These are phyloP conservation scores for Crotalus horridus DNA, from an alignment of 2,113 vertebrate species.

Conservation along the genomic window DNA sequence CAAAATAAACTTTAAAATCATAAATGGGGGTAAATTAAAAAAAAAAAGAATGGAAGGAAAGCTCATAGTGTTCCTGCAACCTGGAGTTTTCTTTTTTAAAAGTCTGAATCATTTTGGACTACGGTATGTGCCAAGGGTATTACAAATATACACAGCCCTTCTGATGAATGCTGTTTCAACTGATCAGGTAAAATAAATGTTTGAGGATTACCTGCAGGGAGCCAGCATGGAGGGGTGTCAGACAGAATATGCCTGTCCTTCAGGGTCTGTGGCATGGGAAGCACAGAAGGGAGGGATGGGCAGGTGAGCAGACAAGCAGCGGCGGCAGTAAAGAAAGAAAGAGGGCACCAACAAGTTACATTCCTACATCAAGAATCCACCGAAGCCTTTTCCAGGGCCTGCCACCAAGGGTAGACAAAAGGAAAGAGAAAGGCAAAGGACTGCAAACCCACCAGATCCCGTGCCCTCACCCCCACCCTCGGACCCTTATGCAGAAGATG, in stretches of 20 bases:
- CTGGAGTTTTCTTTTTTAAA: neutral
- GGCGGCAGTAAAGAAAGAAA: conserved; percentile 25
- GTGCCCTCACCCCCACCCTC: neutral
- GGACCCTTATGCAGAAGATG: neutral
- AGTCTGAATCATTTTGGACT: neutral
- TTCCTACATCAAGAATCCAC: conserved; percentile 35
- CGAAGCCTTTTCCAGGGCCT: conserved; percentile 18
- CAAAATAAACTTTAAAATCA: neutral
- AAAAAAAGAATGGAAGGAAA: conserved; percentile 22
- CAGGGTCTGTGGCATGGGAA: conserved; percentile 8
- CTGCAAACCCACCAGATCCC: neutral
- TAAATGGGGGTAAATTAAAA: neutral
- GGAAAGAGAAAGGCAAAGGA: neutral
- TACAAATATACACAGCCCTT: conserved; percentile 15
- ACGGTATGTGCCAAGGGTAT: neutral
- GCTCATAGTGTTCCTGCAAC: neutral
- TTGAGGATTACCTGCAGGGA: conserved; percentile 33
- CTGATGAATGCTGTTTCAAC: neutral
- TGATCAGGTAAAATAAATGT: neutral
- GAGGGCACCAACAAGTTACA: conserved; percentile 55
- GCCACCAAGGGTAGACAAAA: neutral
- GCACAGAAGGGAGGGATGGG: conserved; percentile 11
- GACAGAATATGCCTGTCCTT: conserved; percentile 40
- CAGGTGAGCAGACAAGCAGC: conserved; percentile 21
- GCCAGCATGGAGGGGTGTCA: conserved; percentile 26